Evolutionary conservation across 1,140 invertebrate species (phyloP), one percentile per base, ranked within the genome.

Genomic region (Lordiphosa clarofinis): DNA sequence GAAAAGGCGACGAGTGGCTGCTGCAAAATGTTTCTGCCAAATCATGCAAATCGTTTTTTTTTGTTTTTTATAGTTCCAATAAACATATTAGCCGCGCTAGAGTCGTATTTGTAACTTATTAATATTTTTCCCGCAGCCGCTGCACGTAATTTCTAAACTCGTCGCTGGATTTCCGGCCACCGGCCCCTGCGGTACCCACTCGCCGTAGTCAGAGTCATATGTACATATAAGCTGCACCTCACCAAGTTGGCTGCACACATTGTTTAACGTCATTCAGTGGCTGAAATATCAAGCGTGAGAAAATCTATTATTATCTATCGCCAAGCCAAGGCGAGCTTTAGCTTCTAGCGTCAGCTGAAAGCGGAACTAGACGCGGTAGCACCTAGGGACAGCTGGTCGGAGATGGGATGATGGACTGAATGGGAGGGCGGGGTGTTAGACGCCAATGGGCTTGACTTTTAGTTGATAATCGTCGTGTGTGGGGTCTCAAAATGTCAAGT

Each of bases 201-300:
- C 19, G 36, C 31, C 44, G 35, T 12, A 13, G 28, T 40, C 36
- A 37, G 24, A 40, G 21, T 40, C 73, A 44, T 44, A 44, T 44
- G 42, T 28, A 12, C 24, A 28, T 31, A 12, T 46, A 12, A 46
- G 56, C 56, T 61, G 67, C 67, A 66, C 65, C 65, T 55, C 54
- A 40, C 37, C 55, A 54, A 43, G 35, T 40, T 42, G 56, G 33
- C 65, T 59, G 68, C 76, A 82, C 76, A 82, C 78, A 82, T 84
- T 82, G 78, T 82, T 67, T 76, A 82, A 84, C 78, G 78, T 84
- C 78, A 84, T 82, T 82, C 78, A 82, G 58, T 56, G 76, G 56
- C 72, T 76, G 76, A 82, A 84, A 82, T 82, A 82, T 82, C 76
- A 82, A 82, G 78, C 76, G 76, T 82, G 76, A 84, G 76, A 82